Evolutionary conservation across 2,797 vertebrate species (phyloP), one percentile per base, ranked within the genome.

Genomic region (Lagorchestes hirsutus): DNA sequence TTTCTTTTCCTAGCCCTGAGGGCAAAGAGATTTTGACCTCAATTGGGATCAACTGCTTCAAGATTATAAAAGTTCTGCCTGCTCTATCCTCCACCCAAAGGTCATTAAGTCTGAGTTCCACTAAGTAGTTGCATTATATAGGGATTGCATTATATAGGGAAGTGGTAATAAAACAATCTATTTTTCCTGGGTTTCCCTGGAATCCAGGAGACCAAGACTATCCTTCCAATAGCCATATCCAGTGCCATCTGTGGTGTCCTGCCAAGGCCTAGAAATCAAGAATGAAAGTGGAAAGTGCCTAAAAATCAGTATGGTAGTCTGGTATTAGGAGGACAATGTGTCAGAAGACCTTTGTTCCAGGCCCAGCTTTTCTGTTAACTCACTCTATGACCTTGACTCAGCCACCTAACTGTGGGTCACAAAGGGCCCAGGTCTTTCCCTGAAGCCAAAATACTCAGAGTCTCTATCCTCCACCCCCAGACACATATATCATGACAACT

Each of bases 141-240:
- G 67, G 94, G 58, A 87, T 82, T 82, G n/a, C 95, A 96, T 96
- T 96, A 97, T 58, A 94, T 10, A 90, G 92, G 94, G 59, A 90
- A 94, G 95, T 92, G 62, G 90, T 95, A 93, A 96, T 96, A 92
- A 94, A 93, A 92, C 92, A 90, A 54, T n/a, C 93, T 92, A 40
- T 92, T 91, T 87, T 93, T 95, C 91, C 94, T 93, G 28, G 0
- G 91, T 93, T 93, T 92, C 91, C 55, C 95, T 82, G 22, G 91
- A 91, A 82, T 90, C 62, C 22, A n/a, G 92, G 92, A 67, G 59
- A 87, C 82, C 6, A 55, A 87, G 46, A 94, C 90, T 29, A 8
- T 4, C 62, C 52, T 74, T 57, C 18, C 34, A 18, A 27, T n/a
- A 74, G 9, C 87, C 67, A 62, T 18, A 31, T 58, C 57, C 57